These are phyloP conservation scores for Passerina amoena DNA, from an alignment of 2,113 vertebrate genomes.

Conservation along the genomic window DNA sequence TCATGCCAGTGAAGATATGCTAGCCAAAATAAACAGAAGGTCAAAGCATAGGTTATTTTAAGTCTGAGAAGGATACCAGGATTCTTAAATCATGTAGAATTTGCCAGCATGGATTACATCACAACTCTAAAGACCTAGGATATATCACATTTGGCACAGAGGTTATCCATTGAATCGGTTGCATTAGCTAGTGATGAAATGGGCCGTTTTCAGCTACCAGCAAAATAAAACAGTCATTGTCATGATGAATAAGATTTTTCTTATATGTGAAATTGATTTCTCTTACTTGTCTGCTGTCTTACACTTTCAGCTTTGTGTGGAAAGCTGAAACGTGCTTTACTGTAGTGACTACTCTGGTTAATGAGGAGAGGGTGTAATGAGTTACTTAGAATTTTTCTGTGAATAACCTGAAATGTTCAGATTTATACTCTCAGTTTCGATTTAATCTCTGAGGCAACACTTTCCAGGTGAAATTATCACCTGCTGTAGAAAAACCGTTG, in stretches of 20 bases:
- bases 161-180: not conserved
- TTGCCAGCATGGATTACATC: conserved; percentile 14
- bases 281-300: not conserved
- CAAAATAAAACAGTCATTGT: not conserved
- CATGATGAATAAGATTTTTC: not conserved
- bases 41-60: conserved; percentile 25
- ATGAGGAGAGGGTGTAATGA: not conserved
- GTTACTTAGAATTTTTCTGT: not conserved
- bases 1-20: not conserved
- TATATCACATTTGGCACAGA: conserved; percentile 2
- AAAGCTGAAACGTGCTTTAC: not conserved
- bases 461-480: not conserved
- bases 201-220: not conserved
- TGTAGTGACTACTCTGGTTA: not conserved
- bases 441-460: not conserved
- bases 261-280: not conserved
- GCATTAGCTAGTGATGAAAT: not conserved
- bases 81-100: conserved; percentile 44
- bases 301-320: not conserved
- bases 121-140: not conserved
- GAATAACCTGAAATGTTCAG: not conserved
- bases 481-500: not conserved
- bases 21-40: conserved; percentile 49
- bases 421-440: not conserved
- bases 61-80: conserved; percentile 2